Evolutionary conservation across 1,140 invertebrate genomes (phyloP), one percentile per base, ranked within the genome.

Genomic region (Zaprionus nigranus): DNA sequence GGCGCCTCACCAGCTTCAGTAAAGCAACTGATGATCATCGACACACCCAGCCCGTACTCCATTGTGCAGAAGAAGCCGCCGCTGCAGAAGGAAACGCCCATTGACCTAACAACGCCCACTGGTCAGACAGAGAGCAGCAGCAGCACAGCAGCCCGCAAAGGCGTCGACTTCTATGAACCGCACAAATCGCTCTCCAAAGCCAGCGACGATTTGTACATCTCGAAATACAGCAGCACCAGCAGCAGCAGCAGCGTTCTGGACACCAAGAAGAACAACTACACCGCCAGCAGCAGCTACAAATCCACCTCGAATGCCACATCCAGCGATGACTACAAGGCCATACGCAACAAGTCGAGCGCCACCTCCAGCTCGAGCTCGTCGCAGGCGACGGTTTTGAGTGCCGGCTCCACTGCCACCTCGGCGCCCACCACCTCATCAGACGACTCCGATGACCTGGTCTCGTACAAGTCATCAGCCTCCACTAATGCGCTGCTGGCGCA

Each of bases 1-100:
- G 92, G 92, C 78, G 90, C 91, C 43, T 93, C 92, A 59, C 92
- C 92, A 59, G 79, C 90, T 13, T 92, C 92, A 15, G 81, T 90
- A 5, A 92, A 92, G 80, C 84, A 92, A 59, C 79, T 91, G 38
- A 92, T 80, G 58, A 82, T 93, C 11, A 79, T 91, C 61, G 92
- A 93, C 63, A 91, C 92, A 26, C 75, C 75, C 69, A 93, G 92
- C 43, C 78, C 90, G 11, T 92, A 92, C 58, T 92, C 92, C 49
- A 78, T 93, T 11, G 75, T 85, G 28, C 84, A 79, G n/a, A 82
- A 80, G 63, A 90, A 91, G 64, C 86, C 84, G 30, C 90, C 74
- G 34, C 73, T 82, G 64, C 87, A 90, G 22, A 90, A 88, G 64
- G 79, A 90, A 38, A 70, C 66, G 17, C 84, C 84, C 30, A 66